Percentiles rank a stretch among this genome's conserved stretches.
phyloP scores from a whole-genome alignment of 2,797 vertebrate species.

The Phoxinus dragarum region DNA sequence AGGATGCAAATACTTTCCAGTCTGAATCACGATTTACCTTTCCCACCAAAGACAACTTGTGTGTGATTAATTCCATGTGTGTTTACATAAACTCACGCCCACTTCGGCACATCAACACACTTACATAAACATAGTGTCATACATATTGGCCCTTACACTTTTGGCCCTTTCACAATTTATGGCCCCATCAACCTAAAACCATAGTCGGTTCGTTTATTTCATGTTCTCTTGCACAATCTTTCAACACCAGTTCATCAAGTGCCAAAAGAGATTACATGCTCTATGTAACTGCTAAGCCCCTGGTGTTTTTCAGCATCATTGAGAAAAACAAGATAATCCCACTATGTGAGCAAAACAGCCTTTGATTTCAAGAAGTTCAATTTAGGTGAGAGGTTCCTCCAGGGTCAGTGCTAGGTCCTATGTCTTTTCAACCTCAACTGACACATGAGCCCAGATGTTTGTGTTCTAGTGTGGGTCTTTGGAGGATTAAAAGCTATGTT shows the following conservation, averaged over 20 bases:
- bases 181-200: conserved; percentile 21
- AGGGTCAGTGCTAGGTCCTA: conserved; percentile 7
- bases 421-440: conserved; percentile 26
- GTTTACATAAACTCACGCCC: conserved; percentile 30
- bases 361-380: conserved; percentile 13
- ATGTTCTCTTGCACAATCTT: conserved; percentile 20
- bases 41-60: conserved; percentile 50
- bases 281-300: conserved; percentile 23
- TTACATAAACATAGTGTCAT: conserved; percentile 23
- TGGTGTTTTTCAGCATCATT: conserved; percentile 25
- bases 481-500: conserved; percentile 35
- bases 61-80: conserved; percentile 62
- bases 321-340: conserved; percentile 45
- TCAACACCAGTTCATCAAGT: conserved; percentile 10
- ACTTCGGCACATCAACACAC: neutral
- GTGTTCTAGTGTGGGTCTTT: conserved; percentile 20
- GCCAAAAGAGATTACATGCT: conserved; percentile 32
- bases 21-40: conserved; percentile 60
- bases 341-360: conserved; percentile 27
- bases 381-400: conserved; percentile 28
- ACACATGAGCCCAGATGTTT: conserved; percentile 24
- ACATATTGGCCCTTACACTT: neutral
- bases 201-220: neutral
- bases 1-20: conserved; percentile 54
- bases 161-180: neutral